phyloP scores from a whole-genome alignment of 2,797 vertebrate genomes.

The Aldrovandia affinis region DNA sequence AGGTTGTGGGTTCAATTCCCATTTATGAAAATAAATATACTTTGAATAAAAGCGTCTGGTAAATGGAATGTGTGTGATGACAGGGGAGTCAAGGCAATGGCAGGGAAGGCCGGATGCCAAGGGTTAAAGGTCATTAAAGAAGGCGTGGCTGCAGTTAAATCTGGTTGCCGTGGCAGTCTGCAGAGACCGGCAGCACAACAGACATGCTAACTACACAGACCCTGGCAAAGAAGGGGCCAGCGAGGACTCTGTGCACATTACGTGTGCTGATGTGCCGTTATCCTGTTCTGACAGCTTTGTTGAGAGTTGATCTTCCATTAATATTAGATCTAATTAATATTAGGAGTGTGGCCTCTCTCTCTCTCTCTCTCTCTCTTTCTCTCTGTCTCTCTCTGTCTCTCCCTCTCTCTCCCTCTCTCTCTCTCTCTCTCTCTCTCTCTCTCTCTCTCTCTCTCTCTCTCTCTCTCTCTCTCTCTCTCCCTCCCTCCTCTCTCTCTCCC shows the following conservation, averaged over 20 bases:
- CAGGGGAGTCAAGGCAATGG: not conserved
- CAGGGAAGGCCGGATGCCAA: not conserved
- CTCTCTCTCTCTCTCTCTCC: slow-evolving; percentile 24
- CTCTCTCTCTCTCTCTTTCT: not conserved
- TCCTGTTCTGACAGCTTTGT: not conserved
- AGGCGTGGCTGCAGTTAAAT: slow-evolving; percentile 43
- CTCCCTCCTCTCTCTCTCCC: slow-evolving; percentile 1
- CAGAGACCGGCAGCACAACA: slow-evolving; percentile 37
- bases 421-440: slow-evolving; percentile 11
- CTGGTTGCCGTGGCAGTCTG: slow-evolving; percentile 70
- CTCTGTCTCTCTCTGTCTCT: not conserved
- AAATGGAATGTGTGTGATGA: too few species aligned
- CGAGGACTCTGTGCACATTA: not conserved
- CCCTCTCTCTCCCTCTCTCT: slow-evolving; percentile 6
- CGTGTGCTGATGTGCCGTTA: not conserved
- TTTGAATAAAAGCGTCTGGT: too few species aligned
- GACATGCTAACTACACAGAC: not conserved
- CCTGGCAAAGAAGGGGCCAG: not conserved
- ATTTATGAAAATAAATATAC: too few species aligned
- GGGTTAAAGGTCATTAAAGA: not conserved
- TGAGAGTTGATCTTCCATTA: too few species aligned
- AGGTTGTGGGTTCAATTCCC: too few species aligned
- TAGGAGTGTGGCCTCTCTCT: too few species aligned
- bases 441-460: slow-evolving; percentile 24
- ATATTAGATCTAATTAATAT: too few species aligned